Percentiles rank a stretch among this genome's conserved stretches.
Evolutionary conservation across 2,113 vertebrate species (phyloP).

Genomic region (Elephas maximus): DNA sequence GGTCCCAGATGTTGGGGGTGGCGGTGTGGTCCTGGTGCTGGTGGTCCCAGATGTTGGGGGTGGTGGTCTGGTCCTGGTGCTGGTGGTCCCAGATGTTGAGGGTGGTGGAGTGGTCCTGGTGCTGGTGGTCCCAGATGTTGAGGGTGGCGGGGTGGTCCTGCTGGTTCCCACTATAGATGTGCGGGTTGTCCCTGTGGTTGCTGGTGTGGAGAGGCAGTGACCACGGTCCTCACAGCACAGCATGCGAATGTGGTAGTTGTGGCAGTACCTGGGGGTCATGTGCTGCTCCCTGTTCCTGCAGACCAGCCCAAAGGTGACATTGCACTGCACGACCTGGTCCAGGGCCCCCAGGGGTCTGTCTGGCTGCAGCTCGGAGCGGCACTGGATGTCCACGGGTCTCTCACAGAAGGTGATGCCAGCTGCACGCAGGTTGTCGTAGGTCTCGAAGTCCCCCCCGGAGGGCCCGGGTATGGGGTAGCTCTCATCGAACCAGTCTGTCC

Average conservation of each 20-base stretch:
- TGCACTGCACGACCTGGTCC: slow-evolving; percentile 81
- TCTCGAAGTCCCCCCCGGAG: slow-evolving; percentile 76
- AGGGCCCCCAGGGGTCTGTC: slow-evolving; percentile 56
- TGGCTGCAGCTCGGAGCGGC: slow-evolving; percentile 70
- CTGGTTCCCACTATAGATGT: background rate
- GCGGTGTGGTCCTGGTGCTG: too few species aligned
- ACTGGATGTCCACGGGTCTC: too few species aligned
- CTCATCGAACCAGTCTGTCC: slow-evolving; percentile 87
- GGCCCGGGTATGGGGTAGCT: slow-evolving; percentile 75
- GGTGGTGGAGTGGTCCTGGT: too few species aligned
- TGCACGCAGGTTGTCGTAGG: background rate
- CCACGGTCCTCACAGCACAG: slow-evolving; percentile 81
- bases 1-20: too few species aligned
- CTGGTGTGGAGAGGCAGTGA: slow-evolving; percentile 53
- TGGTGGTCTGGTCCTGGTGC: too few species aligned
- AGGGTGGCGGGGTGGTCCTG: accelerated
- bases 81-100: background rate
- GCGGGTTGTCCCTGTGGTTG: background rate
- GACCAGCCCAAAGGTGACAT: slow-evolving; percentile 75
- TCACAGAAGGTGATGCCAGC: slow-evolving; percentile 70
- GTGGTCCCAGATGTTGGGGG: background rate
- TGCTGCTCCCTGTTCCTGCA: slow-evolving; percentile 83
- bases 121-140: too few species aligned
- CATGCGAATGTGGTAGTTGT: slow-evolving; percentile 83
- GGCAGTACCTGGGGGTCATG: slow-evolving; percentile 69